Evolutionary conservation across 2,113 vertebrate genomes (phyloP).

Genomic region (Paramormyrops kingsleyae): DNA sequence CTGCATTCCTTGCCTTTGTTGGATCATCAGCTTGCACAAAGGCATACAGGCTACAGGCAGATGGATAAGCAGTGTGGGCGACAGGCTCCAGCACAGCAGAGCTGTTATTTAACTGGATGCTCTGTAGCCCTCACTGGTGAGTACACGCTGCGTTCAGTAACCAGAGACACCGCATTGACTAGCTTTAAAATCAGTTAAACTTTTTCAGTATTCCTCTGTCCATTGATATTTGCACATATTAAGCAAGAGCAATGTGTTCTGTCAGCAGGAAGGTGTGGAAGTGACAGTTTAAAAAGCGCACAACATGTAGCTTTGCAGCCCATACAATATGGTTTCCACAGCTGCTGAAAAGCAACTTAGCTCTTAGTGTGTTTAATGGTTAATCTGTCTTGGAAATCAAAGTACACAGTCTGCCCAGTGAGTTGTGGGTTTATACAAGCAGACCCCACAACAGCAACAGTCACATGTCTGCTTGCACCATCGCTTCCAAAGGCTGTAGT

Average conservation of each 20-base stretch:
- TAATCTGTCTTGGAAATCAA: constrained; percentile 29
- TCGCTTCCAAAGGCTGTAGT: not conserved
- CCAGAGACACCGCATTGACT: not conserved
- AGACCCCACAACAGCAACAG: not conserved
- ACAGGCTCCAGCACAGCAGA: not conserved
- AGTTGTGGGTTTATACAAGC: not conserved
- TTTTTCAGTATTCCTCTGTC: not conserved
- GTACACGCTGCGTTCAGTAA: not conserved
- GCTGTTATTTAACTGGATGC: not conserved
- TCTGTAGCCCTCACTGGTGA: not conserved
- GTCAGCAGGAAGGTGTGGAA: not conserved
- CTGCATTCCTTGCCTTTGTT: constrained; percentile 26
- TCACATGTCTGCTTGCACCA: not conserved
- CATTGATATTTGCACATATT: not conserved
- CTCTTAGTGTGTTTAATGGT: constrained; percentile 4
- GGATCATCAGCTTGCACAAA: constrained; percentile 30
- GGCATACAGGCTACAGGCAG: not conserved
- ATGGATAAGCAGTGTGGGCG: not conserved
- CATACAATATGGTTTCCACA: not conserved
- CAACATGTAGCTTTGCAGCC: not conserved
- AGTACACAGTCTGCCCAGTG: constrained; percentile 15
- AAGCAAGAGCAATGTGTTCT: not conserved
- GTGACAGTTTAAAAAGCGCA: not conserved
- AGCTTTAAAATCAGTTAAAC: not conserved
- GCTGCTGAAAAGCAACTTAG: not conserved